A percentile compares a stretch with the other conserved stretches of the same genome.
phyloP scores from a whole-genome alignment of 2,888 invertebrate species.

The Aleiodes testaceus region DNA sequence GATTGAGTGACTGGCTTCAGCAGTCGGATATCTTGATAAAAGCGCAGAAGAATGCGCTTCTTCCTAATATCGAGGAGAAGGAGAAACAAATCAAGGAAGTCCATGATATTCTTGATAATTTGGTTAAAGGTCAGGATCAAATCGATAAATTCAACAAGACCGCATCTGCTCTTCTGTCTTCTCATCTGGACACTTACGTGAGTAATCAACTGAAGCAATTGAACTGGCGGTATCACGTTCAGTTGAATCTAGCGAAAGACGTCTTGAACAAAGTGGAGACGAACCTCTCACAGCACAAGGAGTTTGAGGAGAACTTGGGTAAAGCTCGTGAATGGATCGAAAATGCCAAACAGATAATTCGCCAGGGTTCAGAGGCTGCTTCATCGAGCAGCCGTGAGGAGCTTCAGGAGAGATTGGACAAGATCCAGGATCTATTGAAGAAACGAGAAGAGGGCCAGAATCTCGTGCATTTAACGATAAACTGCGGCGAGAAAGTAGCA shows the following conservation, averaged over 20 bases:
- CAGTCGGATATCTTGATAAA: conserved; percentile 93
- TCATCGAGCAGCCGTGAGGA: conserved; percentile 87
- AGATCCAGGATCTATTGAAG: conserved; percentile 85
- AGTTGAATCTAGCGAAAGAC: conserved; percentile 90
- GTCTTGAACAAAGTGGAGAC: conserved; percentile 93
- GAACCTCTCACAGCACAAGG: conserved; percentile 88
- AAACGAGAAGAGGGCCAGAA: conserved; percentile 91
- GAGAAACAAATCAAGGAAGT: conserved; percentile 89
- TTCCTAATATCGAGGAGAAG: conserved; percentile 87
- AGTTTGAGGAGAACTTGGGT: conserved; percentile 83
- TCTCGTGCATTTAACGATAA: conserved; percentile 88
- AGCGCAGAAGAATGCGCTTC: conserved; percentile 88
- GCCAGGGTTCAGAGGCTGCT: conserved; percentile 86
- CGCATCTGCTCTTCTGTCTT: conserved; percentile 83
- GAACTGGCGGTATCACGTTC: conserved; percentile 91
- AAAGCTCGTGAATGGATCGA: conserved; percentile 91
- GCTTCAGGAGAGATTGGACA: conserved; percentile 85
- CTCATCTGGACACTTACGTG: conserved; percentile 90
- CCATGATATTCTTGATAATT: conserved; percentile 82
- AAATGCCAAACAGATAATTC: conserved; percentile 87
- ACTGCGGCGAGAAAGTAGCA: conserved; percentile 91
- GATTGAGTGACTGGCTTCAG: conserved; percentile 93
- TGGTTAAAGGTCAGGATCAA: conserved; percentile 86
- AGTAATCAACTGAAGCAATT: conserved; percentile 89
- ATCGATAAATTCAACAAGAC: conserved; percentile 88